Evolutionary conservation across 30 jellyfish, hydroid and myxozoan genomes (phyloP), one percentile per base, ranked within the genome.

Genomic region (Aurelia sp.): DNA sequence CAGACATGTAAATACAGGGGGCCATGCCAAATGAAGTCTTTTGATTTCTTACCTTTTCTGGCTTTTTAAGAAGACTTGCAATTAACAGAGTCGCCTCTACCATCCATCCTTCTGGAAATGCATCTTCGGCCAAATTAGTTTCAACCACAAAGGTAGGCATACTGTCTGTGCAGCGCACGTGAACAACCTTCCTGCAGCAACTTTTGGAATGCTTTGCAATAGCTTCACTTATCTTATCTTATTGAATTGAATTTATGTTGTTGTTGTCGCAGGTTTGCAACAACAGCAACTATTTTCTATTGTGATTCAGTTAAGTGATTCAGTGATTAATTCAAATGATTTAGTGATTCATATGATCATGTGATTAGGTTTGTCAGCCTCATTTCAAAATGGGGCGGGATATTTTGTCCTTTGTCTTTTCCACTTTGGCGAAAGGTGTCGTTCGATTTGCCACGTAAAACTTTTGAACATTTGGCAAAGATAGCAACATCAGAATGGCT

Each of bases 61-160:
- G 92, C 59, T 83, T 83, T 27, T 68, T 76, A 15, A 83, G 70
- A 22, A 83, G 33, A 8, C 19, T 70, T 12, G 92, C 79, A 55
- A 83, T 71, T 10, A 83, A 71, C 4, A 33, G 86, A 13, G 92
- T 69, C 21, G 86, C 86, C 12, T 70, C 75, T 68, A 33, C 38
- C 48, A 38, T 68, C 92, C 92, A 83, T n/a, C 57, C 80, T 83
- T 70, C 80, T 40, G 86, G 86, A 40, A 83, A 69, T 4, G 71
- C 80, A n/a, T 58, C 51, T 33, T 38, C 47, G 55, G 60, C 21
- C 12, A 83, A 67, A 57, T 83, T 83, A 1, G 92, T 83, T 33
- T 71, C 80, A 41, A 83, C 86, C 0, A 48, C 67, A 52, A 83
- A 70, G 19, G 58, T 72, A 4, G 92, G 92, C 92, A 83, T 83